phyloP scores from a whole-genome alignment of 2,888 invertebrate species.

The Allacma fusca region DNA sequence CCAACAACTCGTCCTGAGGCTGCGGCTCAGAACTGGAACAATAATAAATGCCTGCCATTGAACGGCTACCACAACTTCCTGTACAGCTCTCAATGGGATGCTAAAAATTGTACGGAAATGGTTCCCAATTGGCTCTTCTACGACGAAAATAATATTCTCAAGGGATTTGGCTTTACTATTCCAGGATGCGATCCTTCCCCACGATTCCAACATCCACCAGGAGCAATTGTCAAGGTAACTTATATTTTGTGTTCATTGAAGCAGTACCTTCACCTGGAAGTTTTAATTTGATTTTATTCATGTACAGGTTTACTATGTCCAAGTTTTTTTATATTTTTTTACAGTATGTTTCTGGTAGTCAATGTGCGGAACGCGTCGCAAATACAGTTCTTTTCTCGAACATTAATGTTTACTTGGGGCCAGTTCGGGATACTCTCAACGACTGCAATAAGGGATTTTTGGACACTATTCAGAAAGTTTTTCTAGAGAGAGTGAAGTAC shows the following conservation, averaged over 20 bases:
- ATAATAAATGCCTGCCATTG: constrained; percentile 23
- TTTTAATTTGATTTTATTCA: too few relatives aligned
- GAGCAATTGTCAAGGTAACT: constrained; percentile 9
- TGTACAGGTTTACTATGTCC: too few relatives aligned
- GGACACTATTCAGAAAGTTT: too few relatives aligned
- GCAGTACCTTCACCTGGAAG: too few relatives aligned
- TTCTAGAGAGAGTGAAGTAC: too few relatives aligned
- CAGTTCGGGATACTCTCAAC: not conserved
- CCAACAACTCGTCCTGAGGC: constrained; percentile 14
- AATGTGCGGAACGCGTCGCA: not conserved
- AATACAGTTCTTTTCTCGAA: not conserved
- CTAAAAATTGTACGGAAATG: not conserved
- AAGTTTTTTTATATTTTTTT: not conserved
- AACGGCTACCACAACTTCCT: constrained; percentile 27
- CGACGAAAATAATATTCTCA: not conserved
- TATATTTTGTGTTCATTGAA: too few relatives aligned
- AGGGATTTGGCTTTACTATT: constrained; percentile 17
- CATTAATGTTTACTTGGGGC: constrained; percentile 16
- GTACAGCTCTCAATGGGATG: not conserved
- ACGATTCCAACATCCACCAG: constrained; percentile 31
- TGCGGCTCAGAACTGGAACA: not conserved
- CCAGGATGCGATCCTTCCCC: not conserved
- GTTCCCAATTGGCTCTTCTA: constrained; percentile 20
- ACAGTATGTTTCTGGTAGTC: not conserved
- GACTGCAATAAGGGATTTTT: too few relatives aligned